Base-by-base conservation (phyloP, 1,140 invertebrate species). In the Drosophila littoralis region DNA sequence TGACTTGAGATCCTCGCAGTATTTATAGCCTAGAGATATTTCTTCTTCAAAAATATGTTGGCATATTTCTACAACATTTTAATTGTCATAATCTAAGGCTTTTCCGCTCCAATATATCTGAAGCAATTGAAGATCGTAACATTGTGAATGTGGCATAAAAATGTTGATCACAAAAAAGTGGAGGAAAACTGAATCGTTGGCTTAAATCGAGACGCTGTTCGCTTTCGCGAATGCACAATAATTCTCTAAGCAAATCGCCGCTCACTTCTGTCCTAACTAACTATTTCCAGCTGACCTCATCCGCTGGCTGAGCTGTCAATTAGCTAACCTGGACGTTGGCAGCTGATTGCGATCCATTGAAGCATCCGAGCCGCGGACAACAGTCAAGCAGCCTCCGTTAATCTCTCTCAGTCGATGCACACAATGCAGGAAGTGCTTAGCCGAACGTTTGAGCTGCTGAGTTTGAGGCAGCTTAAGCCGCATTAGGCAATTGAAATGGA, bases 201-300 rank as follows among this genome's bases (percentile, higher is more conserved):
- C 46, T 28, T 3, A 48, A n/a, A 7, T 40, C 35, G 42, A 32
- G 17, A 12, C 12, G 36, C 38, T 28, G n/a, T n/a, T n/a, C n/a
- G 42, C 52, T 38, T 38, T 55, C 35, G 15, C 57, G 33, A 28
- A n/a, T 22, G 43, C 32, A 48, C 33, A 28, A 28, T 5, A 61
- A 36, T 35, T 36, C 59, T 45, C 42, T 3, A 59, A 35, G 50
- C 12, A 4, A 42, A 10, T 17, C 42, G 7, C 33, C 4, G 8
- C 10, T 67, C 17, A n/a, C 13, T 45, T 12, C 51, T 28, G 22
- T 28, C 42, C 33, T n/a, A n/a, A n/a, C n/a, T n/a, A 33, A 28
- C 33, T 45, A 22, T 48, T 67, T 68, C 66, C 71, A 74, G 57
- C 42, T 74, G 71, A 74, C 65, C 71, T 74, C 70, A 73, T 73